phyloP scores from a whole-genome alignment of 2,113 vertebrate genomes.

The Otolemur garnettii region DNA sequence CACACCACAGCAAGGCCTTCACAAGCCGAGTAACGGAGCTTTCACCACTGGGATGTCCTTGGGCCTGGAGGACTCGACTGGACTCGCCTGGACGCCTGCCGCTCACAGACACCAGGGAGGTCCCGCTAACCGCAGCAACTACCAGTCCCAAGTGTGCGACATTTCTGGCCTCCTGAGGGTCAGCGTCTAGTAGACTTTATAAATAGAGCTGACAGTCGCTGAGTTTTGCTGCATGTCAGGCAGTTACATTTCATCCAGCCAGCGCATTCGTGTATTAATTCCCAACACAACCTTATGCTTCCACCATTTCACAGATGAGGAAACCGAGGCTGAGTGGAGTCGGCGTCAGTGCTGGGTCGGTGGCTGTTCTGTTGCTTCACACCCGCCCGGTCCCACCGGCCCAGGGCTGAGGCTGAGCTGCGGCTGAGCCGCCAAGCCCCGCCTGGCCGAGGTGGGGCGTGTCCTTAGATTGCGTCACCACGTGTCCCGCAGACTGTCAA shows the following conservation, averaged over 20 bases:
- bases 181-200: slow-evolving; percentile 46
- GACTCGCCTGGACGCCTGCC: background rate
- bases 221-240: slow-evolving; percentile 13
- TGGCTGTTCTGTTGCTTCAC: background rate
- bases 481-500: background rate
- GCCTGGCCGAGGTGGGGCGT: background rate
- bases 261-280: background rate
- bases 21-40: slow-evolving; percentile 6
- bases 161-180: background rate
- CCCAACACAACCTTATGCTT: background rate
- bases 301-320: slow-evolving; percentile 5
- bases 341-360: background rate
- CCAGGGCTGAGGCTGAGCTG: background rate
- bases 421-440: background rate
- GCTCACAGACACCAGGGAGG: slow-evolving; percentile 18
- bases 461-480: too few relatives aligned
- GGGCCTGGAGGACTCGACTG: background rate
- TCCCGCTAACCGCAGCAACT: slow-evolving; percentile 2
- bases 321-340: slow-evolving; percentile 41
- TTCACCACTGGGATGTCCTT: slow-evolving; percentile 36
- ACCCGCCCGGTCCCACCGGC: background rate
- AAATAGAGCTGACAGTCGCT: background rate
- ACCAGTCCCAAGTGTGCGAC: background rate
- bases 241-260: slow-evolving; percentile 9
- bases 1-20: background rate